A percentile compares a stretch with the other conserved stretches of the same genome.
Conservation (phyloP, 2,797 vertebrate genomes). For the Enteromius afrohamiltoni region DNA sequence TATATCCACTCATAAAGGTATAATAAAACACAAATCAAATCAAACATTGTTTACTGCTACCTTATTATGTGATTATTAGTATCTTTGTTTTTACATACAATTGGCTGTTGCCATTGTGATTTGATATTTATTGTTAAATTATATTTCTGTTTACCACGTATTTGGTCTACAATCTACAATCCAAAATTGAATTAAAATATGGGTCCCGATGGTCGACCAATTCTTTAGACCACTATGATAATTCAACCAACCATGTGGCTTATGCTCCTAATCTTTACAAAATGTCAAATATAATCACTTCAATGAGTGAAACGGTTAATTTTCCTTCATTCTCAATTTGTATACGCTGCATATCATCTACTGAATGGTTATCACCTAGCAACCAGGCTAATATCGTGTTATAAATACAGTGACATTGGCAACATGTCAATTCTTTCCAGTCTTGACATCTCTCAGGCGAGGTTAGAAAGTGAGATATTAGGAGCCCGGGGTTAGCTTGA, state of each 20-base stretch:
- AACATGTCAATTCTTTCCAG: conserved; percentile 6
- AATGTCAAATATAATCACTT: conserved; percentile 36
- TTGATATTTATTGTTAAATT: background rate
- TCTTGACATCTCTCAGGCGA: conserved; percentile 9
- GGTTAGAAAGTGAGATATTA: conserved; percentile 28
- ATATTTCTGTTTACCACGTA: background rate
- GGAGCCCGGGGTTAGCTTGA: conserved; percentile 11
- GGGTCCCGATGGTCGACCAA: background rate
- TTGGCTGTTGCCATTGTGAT: background rate
- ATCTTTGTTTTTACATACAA: background rate
- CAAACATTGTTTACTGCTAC: background rate
- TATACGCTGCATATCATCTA: background rate
- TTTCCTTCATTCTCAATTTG: conserved; percentile 2
- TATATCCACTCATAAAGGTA: background rate
- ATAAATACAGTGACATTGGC: background rate
- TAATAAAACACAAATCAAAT: conserved; percentile 2
- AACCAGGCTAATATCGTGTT: conserved; percentile 9
- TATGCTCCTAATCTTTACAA: conserved; percentile 7
- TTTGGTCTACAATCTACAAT: background rate
- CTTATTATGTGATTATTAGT: background rate
- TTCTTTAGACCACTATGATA: conserved; percentile 8
- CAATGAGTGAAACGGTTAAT: background rate
- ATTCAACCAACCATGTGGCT: background rate
- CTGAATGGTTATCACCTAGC: background rate
- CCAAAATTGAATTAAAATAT: background rate